A percentile compares a stretch with the other conserved stretches of the same genome.
phyloP scores from a whole-genome alignment of 1,140 invertebrate genomes.

The Drosophila pandora region DNA sequence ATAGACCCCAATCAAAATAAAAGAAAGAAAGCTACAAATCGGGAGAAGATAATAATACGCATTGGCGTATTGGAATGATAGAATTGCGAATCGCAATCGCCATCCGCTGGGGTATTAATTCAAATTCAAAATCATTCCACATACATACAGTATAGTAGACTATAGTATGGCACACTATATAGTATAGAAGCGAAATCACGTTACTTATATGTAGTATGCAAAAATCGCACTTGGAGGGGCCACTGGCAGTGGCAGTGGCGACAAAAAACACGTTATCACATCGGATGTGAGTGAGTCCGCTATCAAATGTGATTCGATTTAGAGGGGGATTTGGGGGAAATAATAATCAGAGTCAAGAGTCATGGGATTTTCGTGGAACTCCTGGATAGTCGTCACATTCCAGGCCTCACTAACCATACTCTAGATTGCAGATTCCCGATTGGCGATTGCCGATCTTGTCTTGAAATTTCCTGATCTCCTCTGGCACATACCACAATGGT shows the following conservation, averaged over 20 bases:
- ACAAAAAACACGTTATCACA: constrained; percentile 39
- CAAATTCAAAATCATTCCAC: constrained; percentile 10
- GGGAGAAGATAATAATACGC: constrained; percentile 43
- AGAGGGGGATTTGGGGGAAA: neutral
- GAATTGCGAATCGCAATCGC: constrained; percentile 18
- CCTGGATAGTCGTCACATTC: neutral
- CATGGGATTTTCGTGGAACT: constrained; percentile 23
- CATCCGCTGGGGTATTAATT: constrained; percentile 24
- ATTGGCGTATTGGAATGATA: constrained; percentile 16
- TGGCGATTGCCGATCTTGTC: neutral
- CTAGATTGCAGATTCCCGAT: neutral
- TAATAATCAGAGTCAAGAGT: constrained; percentile 1
- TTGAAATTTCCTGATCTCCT: constrained; percentile 31
- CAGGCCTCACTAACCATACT: neutral
- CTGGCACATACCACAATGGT: constrained; percentile 37
- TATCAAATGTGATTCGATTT: constrained; percentile 6
- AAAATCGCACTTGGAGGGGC: constrained; percentile 10
- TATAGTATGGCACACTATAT: neutral
- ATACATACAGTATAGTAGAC: neutral
- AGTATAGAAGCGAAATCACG: constrained; percentile 15
- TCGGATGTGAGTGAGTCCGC: constrained; percentile 8
- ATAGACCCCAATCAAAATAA: neutral
- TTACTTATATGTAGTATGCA: constrained; percentile 10
- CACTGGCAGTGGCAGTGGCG: neutral
- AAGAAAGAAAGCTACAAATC: neutral